These are phyloP conservation scores for Eupithecia inturbata DNA, from an alignment of 2,888 invertebrate genomes.

Conservation along the genomic window DNA sequence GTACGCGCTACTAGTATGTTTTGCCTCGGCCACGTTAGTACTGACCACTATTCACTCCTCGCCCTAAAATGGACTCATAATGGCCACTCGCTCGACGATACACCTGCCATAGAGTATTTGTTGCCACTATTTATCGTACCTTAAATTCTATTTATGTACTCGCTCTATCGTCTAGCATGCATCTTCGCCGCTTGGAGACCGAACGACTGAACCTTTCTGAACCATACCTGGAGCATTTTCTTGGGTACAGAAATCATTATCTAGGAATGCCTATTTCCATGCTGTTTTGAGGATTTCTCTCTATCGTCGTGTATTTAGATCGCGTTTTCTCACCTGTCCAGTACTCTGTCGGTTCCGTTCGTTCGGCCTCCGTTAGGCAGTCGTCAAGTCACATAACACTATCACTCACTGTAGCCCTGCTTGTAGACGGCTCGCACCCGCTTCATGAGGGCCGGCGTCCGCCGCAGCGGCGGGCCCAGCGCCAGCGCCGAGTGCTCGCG, in stretches of 20 bases:
- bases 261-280: background rate
- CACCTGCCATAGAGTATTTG: slow-evolving; percentile 78
- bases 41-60: slow-evolving; percentile 72
- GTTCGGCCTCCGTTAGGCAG: slow-evolving; percentile 8
- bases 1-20: slow-evolving; percentile 61
- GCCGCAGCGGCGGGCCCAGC: slow-evolving; percentile 76
- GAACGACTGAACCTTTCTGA: slow-evolving; percentile 35
- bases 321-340: slow-evolving; percentile 21
- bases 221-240: background rate
- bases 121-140: slow-evolving; percentile 67
- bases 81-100: slow-evolving; percentile 78
- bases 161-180: slow-evolving; percentile 39
- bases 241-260: background rate
- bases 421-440: slow-evolving; percentile 80
- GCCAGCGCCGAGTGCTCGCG: slow-evolving; percentile 77
- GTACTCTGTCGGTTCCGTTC: slow-evolving; percentile 5
- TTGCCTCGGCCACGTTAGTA: slow-evolving; percentile 65
- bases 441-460: slow-evolving; percentile 73
- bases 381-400: slow-evolving; percentile 4
- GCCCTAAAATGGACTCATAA: slow-evolving; percentile 82
- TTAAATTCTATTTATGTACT: slow-evolving; percentile 58
- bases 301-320: background rate
- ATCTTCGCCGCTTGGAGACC: slow-evolving; percentile 60
- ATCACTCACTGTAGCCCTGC: slow-evolving; percentile 81
- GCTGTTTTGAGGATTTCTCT: background rate